These are phyloP conservation scores for Nephila pilipes DNA, from an alignment of 1,140 invertebrate species.

Conservation along the genomic window DNA sequence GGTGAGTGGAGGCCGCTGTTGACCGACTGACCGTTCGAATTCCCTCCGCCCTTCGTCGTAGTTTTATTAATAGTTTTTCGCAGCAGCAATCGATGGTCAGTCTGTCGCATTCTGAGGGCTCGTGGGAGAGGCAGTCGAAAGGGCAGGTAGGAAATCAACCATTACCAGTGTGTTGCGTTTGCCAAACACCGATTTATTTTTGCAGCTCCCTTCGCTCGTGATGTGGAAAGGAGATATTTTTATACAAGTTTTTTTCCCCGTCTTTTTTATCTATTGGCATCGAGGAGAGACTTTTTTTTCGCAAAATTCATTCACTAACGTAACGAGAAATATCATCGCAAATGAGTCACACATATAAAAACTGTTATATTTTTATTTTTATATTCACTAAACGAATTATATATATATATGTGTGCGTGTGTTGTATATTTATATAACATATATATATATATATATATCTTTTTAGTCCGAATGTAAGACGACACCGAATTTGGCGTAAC, in stretches of 20 bases:
- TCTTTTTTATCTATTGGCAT: not conserved
- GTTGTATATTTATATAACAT: no score
- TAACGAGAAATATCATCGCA: not conserved
- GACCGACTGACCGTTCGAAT: slow-evolving; percentile 14
- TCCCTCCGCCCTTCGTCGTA: slow-evolving; percentile 9
- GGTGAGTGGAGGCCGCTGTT: not conserved
- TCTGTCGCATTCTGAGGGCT: not conserved
- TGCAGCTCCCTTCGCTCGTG: not conserved
- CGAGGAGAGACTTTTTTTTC: not conserved
- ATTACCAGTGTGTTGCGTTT: not conserved
- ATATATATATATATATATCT: no score
- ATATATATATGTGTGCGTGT: no score
- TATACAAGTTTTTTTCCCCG: not conserved
- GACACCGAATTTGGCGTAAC: no score
- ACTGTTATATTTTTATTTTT: not conserved
- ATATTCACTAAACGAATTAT: no score
- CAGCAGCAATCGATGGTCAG: not conserved
- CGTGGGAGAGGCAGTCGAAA: not conserved
- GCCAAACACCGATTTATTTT: not conserved
- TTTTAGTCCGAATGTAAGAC: no score
- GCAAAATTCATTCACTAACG: not conserved
- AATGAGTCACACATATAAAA: not conserved
- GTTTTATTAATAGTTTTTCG: not conserved
- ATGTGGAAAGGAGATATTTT: no score
- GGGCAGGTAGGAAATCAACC: not conserved